These are phyloP conservation scores for Salticus scenicus DNA, from an alignment of 2,888 invertebrate genomes.

Conservation along the genomic window DNA sequence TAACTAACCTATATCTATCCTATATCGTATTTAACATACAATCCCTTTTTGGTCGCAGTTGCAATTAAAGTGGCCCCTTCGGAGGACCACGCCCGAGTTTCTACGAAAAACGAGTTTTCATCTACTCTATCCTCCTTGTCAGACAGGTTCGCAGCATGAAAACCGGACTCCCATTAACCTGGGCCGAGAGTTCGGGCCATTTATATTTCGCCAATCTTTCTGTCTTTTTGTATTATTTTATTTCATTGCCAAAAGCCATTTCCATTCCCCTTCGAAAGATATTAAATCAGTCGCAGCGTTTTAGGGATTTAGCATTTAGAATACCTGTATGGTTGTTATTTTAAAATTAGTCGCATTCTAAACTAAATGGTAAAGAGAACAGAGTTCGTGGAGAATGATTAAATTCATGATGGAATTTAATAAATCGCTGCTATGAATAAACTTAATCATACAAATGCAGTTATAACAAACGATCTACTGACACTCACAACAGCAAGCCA, in stretches of 20 bases:
- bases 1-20: too few species aligned
- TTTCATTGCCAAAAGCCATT: conserved; percentile 18
- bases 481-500: too few species aligned
- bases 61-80: conserved; percentile 40
- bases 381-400: too few species aligned
- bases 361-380: too few species aligned
- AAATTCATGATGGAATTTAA: too few species aligned
- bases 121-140: conserved; percentile 26
- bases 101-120: conserved; percentile 28
- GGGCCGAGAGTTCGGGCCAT: conserved; percentile 29
- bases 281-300: too few species aligned
- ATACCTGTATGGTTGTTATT: too few species aligned
- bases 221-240: not conserved
- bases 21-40: not conserved
- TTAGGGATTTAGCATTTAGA: too few species aligned
- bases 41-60: not conserved
- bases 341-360: too few species aligned
- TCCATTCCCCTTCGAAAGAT: not conserved
- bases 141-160: conserved; percentile 45
- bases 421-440: too few species aligned
- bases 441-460: too few species aligned
- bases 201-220: not conserved
- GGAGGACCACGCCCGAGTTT: conserved; percentile 45
- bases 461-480: too few species aligned
- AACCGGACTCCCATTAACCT: conserved; percentile 64